Conservation (phyloP, 2,113 vertebrate species). For the Barnardius zonarius region DNA sequence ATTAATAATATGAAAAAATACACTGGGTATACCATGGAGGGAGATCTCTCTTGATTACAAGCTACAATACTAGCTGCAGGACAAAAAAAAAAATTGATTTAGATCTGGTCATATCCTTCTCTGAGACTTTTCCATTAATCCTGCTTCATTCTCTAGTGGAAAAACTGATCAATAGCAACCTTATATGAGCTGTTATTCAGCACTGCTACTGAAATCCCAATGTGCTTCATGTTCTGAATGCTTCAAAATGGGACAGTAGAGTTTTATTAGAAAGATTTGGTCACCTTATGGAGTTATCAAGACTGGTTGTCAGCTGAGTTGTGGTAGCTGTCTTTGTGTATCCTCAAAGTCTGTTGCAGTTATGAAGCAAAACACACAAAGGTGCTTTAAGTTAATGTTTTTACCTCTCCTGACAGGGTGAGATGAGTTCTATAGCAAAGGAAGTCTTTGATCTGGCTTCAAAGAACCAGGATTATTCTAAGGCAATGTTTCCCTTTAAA, state of each 20-base stretch:
- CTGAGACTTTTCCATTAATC: not conserved
- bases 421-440: not conserved
- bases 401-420: not conserved
- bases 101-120: not conserved
- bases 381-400: slow-evolving; percentile 27
- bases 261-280: not conserved
- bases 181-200: not conserved
- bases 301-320: not conserved
- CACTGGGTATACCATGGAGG: not conserved
- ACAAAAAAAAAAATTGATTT: not conserved
- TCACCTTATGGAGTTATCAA: not conserved
- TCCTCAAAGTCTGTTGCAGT: not conserved
- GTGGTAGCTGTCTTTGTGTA: not conserved
- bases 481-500: not conserved
- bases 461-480: not conserved
- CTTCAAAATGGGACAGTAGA: not conserved
- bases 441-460: slow-evolving; percentile 28
- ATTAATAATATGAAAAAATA: not conserved
- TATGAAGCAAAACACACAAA: slow-evolving; percentile 2
- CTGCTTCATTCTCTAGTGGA: not conserved
- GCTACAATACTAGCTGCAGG: not conserved
- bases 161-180: not conserved
- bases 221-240: not conserved
- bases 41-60: not conserved
- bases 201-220: not conserved